A percentile compares a stretch with the other conserved stretches of the same genome.
Evolutionary conservation across 2,888 invertebrate species (phyloP).

Genomic region (Uropetala carovei): DNA sequence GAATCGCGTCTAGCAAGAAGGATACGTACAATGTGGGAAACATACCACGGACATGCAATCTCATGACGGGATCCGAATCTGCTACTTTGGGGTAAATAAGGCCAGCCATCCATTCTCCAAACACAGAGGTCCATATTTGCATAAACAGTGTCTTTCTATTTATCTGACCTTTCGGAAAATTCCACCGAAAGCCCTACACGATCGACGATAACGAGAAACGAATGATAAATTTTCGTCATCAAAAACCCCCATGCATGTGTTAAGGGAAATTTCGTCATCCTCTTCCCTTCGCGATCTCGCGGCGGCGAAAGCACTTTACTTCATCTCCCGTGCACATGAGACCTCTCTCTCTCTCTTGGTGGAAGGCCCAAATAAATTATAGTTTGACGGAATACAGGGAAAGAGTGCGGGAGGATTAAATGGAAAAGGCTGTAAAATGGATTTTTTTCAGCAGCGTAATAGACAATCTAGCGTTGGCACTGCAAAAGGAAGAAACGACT

Average conservation of each 20-base stretch:
- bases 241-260: slow-evolving; percentile 16
- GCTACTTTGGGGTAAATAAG: not conserved
- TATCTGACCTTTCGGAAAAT: not conserved
- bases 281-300: slow-evolving; percentile 5
- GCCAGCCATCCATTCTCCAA: not conserved
- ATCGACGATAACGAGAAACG: not conserved
- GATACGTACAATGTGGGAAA: not conserved
- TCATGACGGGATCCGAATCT: not conserved
- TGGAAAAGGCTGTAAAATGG: not conserved
- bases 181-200: not conserved
- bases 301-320: not conserved
- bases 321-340: no score
- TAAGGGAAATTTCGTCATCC: not conserved
- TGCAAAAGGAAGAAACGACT: not conserved
- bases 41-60: not conserved
- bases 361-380: slow-evolving; percentile 4
- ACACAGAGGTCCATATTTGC: not conserved
- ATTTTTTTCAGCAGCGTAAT: not conserved
- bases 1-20: not conserved
- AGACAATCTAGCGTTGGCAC: slow-evolving; percentile 2
- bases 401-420: not conserved
- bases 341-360: not conserved
- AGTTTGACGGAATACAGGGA: not conserved
- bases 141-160: not conserved
- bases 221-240: not conserved